These are phyloP conservation scores for Drosophila formosana DNA, from an alignment of 2,888 invertebrate species.

Conservation along the genomic window DNA sequence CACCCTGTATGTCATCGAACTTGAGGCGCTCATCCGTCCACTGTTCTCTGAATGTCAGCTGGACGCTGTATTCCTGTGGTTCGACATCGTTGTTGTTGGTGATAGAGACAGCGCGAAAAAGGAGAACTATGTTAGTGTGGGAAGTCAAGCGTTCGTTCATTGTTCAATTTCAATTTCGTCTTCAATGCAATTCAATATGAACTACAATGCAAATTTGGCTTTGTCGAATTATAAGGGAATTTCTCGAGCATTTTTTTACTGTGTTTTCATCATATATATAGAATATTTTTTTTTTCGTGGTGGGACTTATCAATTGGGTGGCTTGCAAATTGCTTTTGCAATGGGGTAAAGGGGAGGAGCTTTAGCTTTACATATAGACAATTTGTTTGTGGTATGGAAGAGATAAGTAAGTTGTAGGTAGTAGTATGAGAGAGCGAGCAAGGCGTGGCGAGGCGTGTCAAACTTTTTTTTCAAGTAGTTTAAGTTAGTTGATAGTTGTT, in stretches of 20 bases:
- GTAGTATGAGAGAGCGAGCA: slow-evolving; percentile 61
- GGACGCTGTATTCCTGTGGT: slow-evolving; percentile 97
- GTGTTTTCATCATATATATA: slow-evolving; percentile 8
- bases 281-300: slow-evolving; percentile 34
- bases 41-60: slow-evolving; percentile 98
- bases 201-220: slow-evolving; percentile 73
- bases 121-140: slow-evolving; percentile 50
- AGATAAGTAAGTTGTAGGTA: slow-evolving; percentile 18
- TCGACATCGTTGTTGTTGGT: slow-evolving; percentile 13
- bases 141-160: slow-evolving; percentile 25
- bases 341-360: slow-evolving; percentile 20
- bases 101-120: slow-evolving; percentile 20
- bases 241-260: slow-evolving; percentile 46
- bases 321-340: slow-evolving; percentile 57
- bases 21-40: slow-evolving; percentile 97
- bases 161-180: slow-evolving; percentile 31
- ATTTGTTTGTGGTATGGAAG: slow-evolving; percentile 26
- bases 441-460: slow-evolving; percentile 63
- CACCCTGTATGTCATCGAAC: slow-evolving; percentile 94
- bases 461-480: slow-evolving; percentile 38
- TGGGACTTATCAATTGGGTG: slow-evolving; percentile 59
- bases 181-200: slow-evolving; percentile 60
- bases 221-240: slow-evolving; percentile 49
- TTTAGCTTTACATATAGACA: slow-evolving; percentile 47
- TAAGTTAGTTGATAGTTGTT: slow-evolving; percentile 42